These are phyloP conservation scores for Drosophila suboccidentalis DNA, from an alignment of 2,888 invertebrate species.

Conservation along the genomic window DNA sequence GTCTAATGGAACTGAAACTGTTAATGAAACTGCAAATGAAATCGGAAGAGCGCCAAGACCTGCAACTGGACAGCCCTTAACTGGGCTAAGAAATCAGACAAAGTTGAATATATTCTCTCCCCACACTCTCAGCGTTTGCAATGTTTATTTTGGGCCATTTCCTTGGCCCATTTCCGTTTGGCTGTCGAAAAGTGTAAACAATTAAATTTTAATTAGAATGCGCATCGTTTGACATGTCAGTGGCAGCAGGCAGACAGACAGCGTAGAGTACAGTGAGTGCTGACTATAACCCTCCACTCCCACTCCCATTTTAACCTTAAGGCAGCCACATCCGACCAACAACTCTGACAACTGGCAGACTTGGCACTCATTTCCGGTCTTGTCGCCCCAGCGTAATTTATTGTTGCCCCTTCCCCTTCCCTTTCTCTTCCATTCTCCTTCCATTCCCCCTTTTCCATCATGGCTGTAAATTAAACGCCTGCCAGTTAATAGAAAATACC, in stretches of 20 bases:
- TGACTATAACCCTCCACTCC: constrained; percentile 24
- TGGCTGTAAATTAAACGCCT: constrained; percentile 70
- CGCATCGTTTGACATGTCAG: constrained; percentile 65
- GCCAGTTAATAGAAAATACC: constrained; percentile 76
- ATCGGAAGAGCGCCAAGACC: background rate
- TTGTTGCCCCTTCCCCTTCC: constrained; percentile 29
- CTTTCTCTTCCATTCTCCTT: background rate
- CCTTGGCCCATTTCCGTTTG: constrained; percentile 63
- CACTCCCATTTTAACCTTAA: constrained; percentile 20
- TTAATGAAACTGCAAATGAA: constrained; percentile 24
- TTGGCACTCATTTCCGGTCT: constrained; percentile 56
- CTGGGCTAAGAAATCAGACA: background rate
- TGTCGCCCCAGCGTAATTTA: constrained; percentile 63
- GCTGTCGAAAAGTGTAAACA: constrained; percentile 76
- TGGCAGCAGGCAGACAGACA: constrained; percentile 11
- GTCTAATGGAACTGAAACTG: constrained; percentile 59
- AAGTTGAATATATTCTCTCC: background rate
- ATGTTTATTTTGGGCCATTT: constrained; percentile 7
- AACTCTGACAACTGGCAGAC: constrained; percentile 21
- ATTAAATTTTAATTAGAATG: constrained; percentile 80
- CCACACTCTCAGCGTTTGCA: background rate
- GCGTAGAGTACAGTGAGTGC: constrained; percentile 15
- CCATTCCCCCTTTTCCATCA: background rate
- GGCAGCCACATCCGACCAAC: constrained; percentile 33
- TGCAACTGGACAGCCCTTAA: background rate